These are phyloP conservation scores for Aporophyla lueneburgensis DNA, from an alignment of 2,888 invertebrate genomes.

Conservation along the genomic window DNA sequence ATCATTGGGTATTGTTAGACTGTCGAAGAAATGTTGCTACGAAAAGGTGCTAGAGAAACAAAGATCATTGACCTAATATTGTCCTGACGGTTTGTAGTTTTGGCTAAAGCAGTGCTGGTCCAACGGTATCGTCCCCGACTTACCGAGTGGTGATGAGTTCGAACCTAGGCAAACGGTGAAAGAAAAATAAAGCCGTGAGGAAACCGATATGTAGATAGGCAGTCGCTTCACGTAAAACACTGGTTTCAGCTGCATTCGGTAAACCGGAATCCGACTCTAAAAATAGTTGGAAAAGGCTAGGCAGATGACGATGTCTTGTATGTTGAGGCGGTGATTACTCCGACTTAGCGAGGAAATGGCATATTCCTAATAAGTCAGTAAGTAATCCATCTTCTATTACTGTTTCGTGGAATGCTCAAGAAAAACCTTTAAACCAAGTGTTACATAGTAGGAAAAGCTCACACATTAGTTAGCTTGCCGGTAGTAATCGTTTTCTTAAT, in stretches of 20 bases:
- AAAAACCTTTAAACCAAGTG: slow-evolving; percentile 8
- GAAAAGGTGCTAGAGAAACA: background rate
- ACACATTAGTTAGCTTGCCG: slow-evolving; percentile 28
- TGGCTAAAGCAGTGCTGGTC: background rate
- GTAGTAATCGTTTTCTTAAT: slow-evolving; percentile 39
- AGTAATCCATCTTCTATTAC: slow-evolving; percentile 2
- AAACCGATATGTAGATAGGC: too few relatives aligned
- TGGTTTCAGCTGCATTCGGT: too few relatives aligned
- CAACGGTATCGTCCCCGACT: too few relatives aligned
- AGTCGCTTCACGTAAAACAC: too few relatives aligned
- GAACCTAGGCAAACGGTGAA: too few relatives aligned
- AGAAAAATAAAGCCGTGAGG: too few relatives aligned
- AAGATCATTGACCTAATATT: background rate
- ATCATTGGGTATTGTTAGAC: slow-evolving; percentile 29
- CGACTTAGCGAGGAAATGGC: background rate
- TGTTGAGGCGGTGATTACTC: background rate
- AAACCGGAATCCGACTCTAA: too few relatives aligned
- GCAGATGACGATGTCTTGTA: too few relatives aligned
- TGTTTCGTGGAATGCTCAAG: background rate
- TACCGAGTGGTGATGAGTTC: too few relatives aligned
- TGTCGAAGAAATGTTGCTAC: background rate
- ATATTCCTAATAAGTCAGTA: background rate
- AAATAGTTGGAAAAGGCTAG: too few relatives aligned
- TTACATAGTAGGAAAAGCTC: slow-evolving; percentile 45
- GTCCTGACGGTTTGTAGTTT: background rate